These are phyloP conservation scores for Sycophaga agraensis DNA, from an alignment of 1,140 invertebrate genomes.

Conservation along the genomic window DNA sequence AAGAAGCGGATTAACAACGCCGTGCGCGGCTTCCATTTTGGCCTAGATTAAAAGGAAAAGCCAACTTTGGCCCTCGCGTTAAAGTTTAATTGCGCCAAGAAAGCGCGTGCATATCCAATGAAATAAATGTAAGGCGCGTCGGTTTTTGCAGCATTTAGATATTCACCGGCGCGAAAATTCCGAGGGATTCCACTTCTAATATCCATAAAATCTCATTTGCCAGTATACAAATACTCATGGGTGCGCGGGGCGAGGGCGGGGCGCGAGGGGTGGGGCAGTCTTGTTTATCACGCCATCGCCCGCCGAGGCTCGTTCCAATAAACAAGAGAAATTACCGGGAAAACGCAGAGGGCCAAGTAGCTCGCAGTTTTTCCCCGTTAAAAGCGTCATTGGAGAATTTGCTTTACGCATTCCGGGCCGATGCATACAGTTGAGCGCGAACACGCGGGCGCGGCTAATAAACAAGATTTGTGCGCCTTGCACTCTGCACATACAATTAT, in stretches of 20 bases:
- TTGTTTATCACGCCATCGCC: neutral
- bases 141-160: neutral
- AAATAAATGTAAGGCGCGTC: neutral
- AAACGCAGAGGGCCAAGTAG: constrained; percentile 30
- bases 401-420: constrained; percentile 37
- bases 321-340: constrained; percentile 40
- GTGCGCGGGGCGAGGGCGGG: too few relatives aligned
- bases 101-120: too few relatives aligned
- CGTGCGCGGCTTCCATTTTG: too few relatives aligned
- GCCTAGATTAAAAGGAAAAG: too few relatives aligned
- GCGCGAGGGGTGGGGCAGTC: too few relatives aligned
- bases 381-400: constrained; percentile 40
- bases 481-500: constrained; percentile 56
- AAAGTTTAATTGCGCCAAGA: too few relatives aligned
- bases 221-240: neutral
- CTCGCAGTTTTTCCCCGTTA: constrained; percentile 37
- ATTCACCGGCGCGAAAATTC: neutral
- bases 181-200: constrained; percentile 3
- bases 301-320: constrained; percentile 9
- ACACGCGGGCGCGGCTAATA: constrained; percentile 43
- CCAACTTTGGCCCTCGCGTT: too few relatives aligned
- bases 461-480: constrained; percentile 49
- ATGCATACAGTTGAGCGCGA: constrained; percentile 17
- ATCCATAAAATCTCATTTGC: constrained; percentile 17
- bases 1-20: too few relatives aligned